Base-by-base conservation (phyloP, 2,797 vertebrate species). In the Myotis daubentonii region DNA sequence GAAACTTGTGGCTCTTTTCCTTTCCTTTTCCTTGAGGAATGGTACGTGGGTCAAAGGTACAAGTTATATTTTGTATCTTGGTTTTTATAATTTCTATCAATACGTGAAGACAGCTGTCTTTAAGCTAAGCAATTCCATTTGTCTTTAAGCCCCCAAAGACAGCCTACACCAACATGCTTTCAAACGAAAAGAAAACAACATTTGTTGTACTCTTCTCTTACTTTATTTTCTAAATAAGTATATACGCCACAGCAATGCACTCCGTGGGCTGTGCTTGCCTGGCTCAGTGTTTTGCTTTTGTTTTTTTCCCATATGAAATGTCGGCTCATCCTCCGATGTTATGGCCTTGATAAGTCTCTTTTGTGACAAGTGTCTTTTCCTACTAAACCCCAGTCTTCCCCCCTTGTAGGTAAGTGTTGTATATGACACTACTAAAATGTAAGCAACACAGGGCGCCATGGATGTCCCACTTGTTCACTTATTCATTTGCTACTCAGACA, bases 141-240 rank as follows among this genome's bases (percentile, higher is more conserved):
- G 62, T 79, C 80, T 93, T 79, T 74, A 88, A 53, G 51, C 28
- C 70, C 38, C 53, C 10, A 85, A 92, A 93, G 85, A 82, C 41
- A 80, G 80, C 68, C 36, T 89, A 17, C 20, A 38, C 60, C 60
- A 44, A 89, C 87, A 53, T 93, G 60, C 33, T 84, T 95, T 89
- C 57, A 62, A 38, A 83, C 62, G 55, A 87, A 91, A 93, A 36
- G 38, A 94, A 87, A 94, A 71, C 44, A 80, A 53, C 74, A 72
- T 60, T 81, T 57, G 16, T 87, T 92, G 76, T 62, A 33, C 41
- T 93, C 68, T 93, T 72, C 84, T 81, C 78, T 95, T 82, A 71
- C 60, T 96, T 94, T 70, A 74, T 90, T 95, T 93, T 79, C 91
- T 85, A 79, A 93, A 51, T 62, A 74, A 79, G n/a, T 85, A 23